Conservation (phyloP, 1,140 invertebrate species). For the Aphaenogaster floridana region DNA sequence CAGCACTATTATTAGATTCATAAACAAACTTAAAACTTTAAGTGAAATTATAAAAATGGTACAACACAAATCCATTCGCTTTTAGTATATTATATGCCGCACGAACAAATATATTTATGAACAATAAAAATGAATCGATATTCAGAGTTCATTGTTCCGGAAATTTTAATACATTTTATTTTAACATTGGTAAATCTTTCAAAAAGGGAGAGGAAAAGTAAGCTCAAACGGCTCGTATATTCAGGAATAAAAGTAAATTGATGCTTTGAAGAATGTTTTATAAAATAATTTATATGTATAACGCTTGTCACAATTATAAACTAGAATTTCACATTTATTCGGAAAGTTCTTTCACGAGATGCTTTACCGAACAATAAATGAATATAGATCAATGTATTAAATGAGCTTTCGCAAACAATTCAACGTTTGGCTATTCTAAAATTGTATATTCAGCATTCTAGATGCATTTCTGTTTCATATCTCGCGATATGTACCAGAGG, state of each 20-base stretch:
- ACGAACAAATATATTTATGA: neutral
- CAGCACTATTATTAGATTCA: slow-evolving; percentile 4
- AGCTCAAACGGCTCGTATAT: neutral
- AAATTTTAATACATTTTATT: slow-evolving; percentile 5
- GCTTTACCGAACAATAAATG: neutral
- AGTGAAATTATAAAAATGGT: slow-evolving; percentile 29
- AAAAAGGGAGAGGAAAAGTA: neutral
- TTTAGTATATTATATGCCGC: neutral
- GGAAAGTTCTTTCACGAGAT: neutral
- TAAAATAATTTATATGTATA: neutral
- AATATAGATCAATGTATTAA: slow-evolving; percentile 4
- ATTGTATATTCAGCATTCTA: slow-evolving; percentile 1
- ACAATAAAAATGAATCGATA: slow-evolving; percentile 6
- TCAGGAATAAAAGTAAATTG: slow-evolving; percentile 4
- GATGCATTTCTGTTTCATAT: neutral
- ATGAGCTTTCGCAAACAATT: slow-evolving; percentile 5
- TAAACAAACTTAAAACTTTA: slow-evolving; percentile 30
- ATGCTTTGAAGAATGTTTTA: slow-evolving; percentile 3
- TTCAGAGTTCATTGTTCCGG: neutral
- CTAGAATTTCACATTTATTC: neutral
- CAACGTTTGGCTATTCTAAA: neutral
- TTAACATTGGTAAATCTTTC: neutral
- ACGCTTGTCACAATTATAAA: slow-evolving; percentile 8
- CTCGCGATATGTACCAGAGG: neutral
- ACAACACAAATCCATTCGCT: neutral